Evolutionary conservation across 2,113 vertebrate species (phyloP).

Genomic region (Bostrychus sinensis): DNA sequence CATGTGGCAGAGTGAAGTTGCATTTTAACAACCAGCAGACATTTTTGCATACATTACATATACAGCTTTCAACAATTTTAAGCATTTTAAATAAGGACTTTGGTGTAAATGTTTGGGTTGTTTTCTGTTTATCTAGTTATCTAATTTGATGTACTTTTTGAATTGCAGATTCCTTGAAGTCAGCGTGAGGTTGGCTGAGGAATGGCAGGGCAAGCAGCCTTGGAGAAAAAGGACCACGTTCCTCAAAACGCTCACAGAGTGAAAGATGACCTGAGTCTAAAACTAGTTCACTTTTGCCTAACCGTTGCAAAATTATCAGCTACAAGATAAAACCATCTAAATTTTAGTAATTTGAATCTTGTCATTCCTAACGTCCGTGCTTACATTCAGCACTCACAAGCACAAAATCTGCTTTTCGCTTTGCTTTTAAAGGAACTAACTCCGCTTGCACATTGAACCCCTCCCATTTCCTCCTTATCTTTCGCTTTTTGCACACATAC

Average conservation of each 20-base stretch:
- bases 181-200: slow-evolving; percentile 82
- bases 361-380: slow-evolving; percentile 36
- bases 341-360: slow-evolving; percentile 39
- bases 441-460: slow-evolving; percentile 44
- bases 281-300: slow-evolving; percentile 45
- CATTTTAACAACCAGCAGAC: slow-evolving; percentile 16
- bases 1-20: slow-evolving; percentile 29
- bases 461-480: slow-evolving; percentile 6
- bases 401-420: slow-evolving; percentile 51
- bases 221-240: slow-evolving; percentile 77
- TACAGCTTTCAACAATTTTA: slow-evolving; percentile 1
- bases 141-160: slow-evolving; percentile 56
- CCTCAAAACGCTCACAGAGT: slow-evolving; percentile 52
- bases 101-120: slow-evolving; percentile 26
- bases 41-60: background rate
- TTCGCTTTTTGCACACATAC: slow-evolving; percentile 19
- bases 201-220: slow-evolving; percentile 86
- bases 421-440: slow-evolving; percentile 70
- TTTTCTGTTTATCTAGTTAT: slow-evolving; percentile 14
- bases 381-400: slow-evolving; percentile 33
- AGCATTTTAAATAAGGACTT: too few relatives aligned
- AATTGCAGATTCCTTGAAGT: slow-evolving; percentile 92
- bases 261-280: slow-evolving; percentile 51
- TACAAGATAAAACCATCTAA: slow-evolving; percentile 25
- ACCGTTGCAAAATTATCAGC: slow-evolving; percentile 19